A percentile compares a stretch with the other conserved stretches of the same genome.
These are phyloP conservation scores for Philopotamus ludificatus DNA, from an alignment of 1,140 invertebrate genomes.

Conservation along the genomic window DNA sequence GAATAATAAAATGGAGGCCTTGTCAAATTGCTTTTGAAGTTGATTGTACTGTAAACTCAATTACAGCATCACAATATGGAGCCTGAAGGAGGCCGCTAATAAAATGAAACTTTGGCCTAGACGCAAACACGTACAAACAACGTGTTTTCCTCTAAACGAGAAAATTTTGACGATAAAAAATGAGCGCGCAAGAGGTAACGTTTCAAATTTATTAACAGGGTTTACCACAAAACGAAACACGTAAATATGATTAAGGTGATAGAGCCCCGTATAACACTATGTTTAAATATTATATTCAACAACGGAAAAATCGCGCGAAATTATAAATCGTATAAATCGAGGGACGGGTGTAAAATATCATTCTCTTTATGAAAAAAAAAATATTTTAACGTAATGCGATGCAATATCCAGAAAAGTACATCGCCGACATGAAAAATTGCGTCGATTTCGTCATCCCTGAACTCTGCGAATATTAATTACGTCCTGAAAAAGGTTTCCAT, in stretches of 20 bases:
- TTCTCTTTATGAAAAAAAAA: too few relatives aligned
- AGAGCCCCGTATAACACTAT: too few relatives aligned
- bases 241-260: too few relatives aligned
- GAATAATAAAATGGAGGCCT: background rate
- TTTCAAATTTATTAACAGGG: conserved; percentile 23
- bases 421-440: background rate
- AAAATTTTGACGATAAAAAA: conserved; percentile 18
- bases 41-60: background rate
- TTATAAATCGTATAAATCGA: too few relatives aligned
- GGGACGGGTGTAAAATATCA: too few relatives aligned
- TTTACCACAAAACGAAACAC: too few relatives aligned
- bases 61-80: background rate
- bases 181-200: too few relatives aligned
- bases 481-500: conserved; percentile 24
- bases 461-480: conserved; percentile 20
- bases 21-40: background rate
- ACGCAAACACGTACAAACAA: background rate
- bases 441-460: conserved; percentile 4
- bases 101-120: background rate
- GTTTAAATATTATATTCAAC: too few relatives aligned
- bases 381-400: background rate
- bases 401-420: background rate
- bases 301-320: too few relatives aligned
- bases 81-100: background rate
- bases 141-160: background rate